Evolutionary conservation across 2,797 vertebrate species (phyloP).

Genomic region (Crocodylus rhombifer): DNA sequence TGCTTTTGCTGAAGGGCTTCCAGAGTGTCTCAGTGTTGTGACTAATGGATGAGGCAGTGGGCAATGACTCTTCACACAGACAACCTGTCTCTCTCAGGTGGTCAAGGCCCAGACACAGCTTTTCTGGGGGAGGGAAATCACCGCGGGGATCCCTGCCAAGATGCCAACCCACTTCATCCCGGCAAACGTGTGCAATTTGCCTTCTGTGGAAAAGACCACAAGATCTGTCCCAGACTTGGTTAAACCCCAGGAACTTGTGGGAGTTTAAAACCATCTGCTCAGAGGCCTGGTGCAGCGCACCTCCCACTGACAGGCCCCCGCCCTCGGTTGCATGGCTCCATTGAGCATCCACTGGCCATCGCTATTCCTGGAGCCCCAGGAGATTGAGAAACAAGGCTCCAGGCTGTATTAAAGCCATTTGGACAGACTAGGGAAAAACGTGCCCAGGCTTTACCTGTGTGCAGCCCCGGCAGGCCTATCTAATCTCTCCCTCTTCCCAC

Average conservation of each 20-base stretch:
- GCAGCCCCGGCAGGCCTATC: neutral
- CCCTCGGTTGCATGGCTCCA: neutral
- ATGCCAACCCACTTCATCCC: neutral
- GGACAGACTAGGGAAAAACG: neutral
- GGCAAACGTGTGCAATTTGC: neutral
- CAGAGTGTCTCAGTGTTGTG: neutral
- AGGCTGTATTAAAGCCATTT: neutral
- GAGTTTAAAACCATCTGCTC: neutral
- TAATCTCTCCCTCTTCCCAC: neutral
- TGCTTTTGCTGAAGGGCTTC: neutral
- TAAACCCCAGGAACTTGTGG: neutral
- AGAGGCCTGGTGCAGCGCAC: neutral
- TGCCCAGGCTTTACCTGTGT: neutral
- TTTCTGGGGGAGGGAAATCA: neutral
- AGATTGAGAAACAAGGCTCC: neutral
- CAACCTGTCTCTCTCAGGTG: neutral
- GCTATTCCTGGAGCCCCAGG: neutral
- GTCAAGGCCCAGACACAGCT: neutral
- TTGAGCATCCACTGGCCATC: neutral
- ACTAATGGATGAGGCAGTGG: neutral
- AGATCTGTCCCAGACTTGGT: neutral
- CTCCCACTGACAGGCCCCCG: neutral
- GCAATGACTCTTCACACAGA: neutral
- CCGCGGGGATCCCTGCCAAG: neutral
- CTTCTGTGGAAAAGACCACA: neutral